phyloP scores from a whole-genome alignment of 1,140 invertebrate genomes.

The Drosophila rhopaloa region DNA sequence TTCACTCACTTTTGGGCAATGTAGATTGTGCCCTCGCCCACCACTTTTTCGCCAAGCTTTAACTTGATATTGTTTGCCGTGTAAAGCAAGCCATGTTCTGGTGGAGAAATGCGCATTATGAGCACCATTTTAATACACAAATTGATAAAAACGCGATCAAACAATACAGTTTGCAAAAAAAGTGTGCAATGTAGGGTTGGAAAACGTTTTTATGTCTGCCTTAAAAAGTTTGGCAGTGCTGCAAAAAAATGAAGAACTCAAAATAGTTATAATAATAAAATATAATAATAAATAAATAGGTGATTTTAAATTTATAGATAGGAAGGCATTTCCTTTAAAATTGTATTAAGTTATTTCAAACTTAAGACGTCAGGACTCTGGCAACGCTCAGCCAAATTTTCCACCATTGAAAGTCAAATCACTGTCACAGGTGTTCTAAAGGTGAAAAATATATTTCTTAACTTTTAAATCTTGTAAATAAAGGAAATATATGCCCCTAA shows the following conservation, averaged over 20 bases:
- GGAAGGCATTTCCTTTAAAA: no score
- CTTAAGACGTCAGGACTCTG: no score
- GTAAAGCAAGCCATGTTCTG: conserved; percentile 73
- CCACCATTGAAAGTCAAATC: neutral
- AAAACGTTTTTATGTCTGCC: neutral
- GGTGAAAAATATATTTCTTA: neutral
- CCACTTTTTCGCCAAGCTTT: conserved; percentile 70
- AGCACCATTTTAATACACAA: conserved; percentile 80
- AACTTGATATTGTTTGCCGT: conserved; percentile 75
- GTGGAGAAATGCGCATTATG: conserved; percentile 66
- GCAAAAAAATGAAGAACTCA: neutral
- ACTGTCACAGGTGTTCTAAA: neutral
- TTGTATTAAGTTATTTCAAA: no score
- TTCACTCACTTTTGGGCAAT: conserved; percentile 76
- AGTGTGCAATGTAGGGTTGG: no score
- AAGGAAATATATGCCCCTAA: accelerated
- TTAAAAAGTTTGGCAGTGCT: neutral
- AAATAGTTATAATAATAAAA: no score
- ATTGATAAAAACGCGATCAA: conserved; percentile 22
- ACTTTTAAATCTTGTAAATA: neutral
- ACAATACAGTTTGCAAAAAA: conserved; percentile 1
- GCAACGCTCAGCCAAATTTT: neutral
- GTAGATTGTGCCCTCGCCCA: conserved; percentile 74
- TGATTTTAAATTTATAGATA: no score
- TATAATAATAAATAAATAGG: neutral